phyloP scores from a whole-genome alignment of 2,113 vertebrate genomes.

The Pachypanchax playfairii region DNA sequence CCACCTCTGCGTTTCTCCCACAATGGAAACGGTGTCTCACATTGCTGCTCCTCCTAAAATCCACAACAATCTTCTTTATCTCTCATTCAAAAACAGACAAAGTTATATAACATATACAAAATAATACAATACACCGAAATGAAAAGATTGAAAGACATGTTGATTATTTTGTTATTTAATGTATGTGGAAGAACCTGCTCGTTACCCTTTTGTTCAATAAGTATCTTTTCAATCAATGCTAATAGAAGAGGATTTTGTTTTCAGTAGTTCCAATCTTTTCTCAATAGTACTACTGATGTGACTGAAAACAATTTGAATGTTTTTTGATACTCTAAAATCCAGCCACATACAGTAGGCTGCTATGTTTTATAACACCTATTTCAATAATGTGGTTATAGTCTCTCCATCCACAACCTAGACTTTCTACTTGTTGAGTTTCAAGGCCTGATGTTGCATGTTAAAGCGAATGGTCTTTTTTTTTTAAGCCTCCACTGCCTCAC shows the following conservation, averaged over 20 bases:
- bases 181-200: background rate
- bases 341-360: background rate
- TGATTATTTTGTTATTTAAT: background rate
- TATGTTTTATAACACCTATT: constrained; percentile 12
- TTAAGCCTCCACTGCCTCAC: constrained; percentile 11
- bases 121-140: no score
- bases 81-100: no score
- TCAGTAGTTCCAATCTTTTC: no score
- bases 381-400: constrained; percentile 1
- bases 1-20: no score
- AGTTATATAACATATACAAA: no score
- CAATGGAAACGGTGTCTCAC: no score
- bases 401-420: constrained; percentile 7
- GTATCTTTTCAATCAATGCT: background rate
- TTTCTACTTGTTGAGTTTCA: constrained; percentile 28
- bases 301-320: background rate
- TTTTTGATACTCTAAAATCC: background rate
- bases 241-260: background rate
- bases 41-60: no score
- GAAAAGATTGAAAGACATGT: no score
- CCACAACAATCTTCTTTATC: no score
- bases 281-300: background rate
- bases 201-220: background rate
- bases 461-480: constrained; percentile 28
- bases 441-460: constrained; percentile 14